Base-by-base conservation (phyloP, 37 sponge, comb jelly and placozoan species). In the Theonella swinhoei region DNA sequence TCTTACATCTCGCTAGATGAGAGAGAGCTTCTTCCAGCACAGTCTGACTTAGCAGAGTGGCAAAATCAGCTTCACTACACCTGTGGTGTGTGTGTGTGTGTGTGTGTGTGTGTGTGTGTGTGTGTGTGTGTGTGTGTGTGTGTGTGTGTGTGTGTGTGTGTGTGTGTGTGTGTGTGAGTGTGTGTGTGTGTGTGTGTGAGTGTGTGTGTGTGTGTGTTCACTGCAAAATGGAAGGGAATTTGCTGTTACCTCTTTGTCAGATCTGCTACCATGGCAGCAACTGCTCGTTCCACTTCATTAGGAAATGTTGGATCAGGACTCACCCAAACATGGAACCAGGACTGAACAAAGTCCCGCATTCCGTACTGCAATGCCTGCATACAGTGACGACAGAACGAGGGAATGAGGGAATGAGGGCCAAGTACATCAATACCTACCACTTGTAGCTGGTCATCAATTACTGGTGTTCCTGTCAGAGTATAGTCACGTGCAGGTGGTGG, bases 281-380 rank as follows among this genome's bases (percentile, higher is more conserved):
- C 54, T 17, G 54, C 54, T 14, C 54, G 7, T 47, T 47, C 11
- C 7, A 47, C 54, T 47, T 47, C 54, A 17, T 14, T 14, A 14
- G 54, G 54, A 14, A 47, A 76, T 23, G 61, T 64, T 14, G 92
- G 78, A 42, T 86, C 77, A 1, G 77, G 81, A 28, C 79, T 87
- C 42, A 91, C 77, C 39, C 68, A 68, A 11, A 42, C 58, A 29
- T 91, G 75, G 41, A 77, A 91, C 92, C 92, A 91, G n/a, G 61
- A 40, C 77, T 87, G 71, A 31, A 91, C 65, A 26, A 42, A 78
- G 80, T 91, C 89, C 30, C 90, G 63, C 23, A 78, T 20, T 14
- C 79, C 64, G 8, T 73, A 75, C 19, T 61, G 26, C 36, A 91
- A 0, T 8, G 70, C 38, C 91, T 91, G 61, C 20, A 38, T 3